Evolutionary conservation across 2,888 invertebrate species (phyloP).

Genomic region (Dryobota labecula): DNA sequence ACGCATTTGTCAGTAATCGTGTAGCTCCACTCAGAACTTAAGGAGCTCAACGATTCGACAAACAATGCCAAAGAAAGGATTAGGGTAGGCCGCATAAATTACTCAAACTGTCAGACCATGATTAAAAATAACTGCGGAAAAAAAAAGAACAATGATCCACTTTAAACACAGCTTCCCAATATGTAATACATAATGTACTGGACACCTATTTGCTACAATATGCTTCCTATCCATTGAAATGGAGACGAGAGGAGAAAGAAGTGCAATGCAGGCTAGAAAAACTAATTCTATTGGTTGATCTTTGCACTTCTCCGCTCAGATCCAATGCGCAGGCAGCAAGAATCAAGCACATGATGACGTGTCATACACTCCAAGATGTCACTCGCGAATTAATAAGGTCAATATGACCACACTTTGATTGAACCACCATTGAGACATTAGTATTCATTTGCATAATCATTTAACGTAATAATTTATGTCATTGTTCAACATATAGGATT

Average conservation of each 20-base stretch:
- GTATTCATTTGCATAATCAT: slow-evolving; percentile 46
- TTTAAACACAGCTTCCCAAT: neutral
- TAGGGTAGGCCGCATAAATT: too few species aligned
- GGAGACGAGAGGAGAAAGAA: neutral
- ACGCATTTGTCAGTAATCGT: too few species aligned
- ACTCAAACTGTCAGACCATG: too few species aligned
- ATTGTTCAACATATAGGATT: slow-evolving; percentile 49
- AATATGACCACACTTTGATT: slow-evolving; percentile 41
- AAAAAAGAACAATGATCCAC: too few species aligned
- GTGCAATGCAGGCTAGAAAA: neutral
- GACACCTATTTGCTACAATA: too few species aligned
- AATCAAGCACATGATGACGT: neutral
- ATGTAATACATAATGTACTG: too few species aligned
- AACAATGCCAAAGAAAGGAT: too few species aligned
- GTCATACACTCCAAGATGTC: slow-evolving; percentile 5
- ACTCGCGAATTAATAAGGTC: slow-evolving; percentile 31
- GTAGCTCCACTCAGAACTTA: too few species aligned
- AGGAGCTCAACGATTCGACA: too few species aligned
- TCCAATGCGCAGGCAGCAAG: neutral
- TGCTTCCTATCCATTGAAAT: neutral
- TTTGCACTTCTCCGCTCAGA: neutral
- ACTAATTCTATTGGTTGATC: neutral
- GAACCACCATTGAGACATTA: slow-evolving; percentile 50
- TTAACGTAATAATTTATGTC: slow-evolving; percentile 41
- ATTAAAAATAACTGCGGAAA: too few species aligned